Percentiles rank a stretch among this genome's conserved stretches.
Conservation (phyloP, 2,888 invertebrate genomes). For the Nemotelus pantherinus region DNA sequence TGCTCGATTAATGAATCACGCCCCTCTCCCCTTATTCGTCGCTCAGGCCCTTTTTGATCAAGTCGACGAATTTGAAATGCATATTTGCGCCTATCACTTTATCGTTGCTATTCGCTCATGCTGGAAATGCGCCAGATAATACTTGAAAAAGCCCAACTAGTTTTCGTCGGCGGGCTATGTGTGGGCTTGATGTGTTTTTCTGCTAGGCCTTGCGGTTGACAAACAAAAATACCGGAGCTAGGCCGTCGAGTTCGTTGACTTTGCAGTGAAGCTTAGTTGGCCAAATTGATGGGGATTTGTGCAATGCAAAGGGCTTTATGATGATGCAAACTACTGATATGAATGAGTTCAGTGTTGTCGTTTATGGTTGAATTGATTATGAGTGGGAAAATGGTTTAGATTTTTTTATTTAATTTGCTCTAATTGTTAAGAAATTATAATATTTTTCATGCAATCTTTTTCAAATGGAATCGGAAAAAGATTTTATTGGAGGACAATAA, state of each 20-base stretch:
- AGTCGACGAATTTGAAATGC: not conserved
- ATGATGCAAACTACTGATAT: not conserved
- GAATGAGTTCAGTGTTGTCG: not conserved
- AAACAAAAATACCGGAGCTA: not conserved
- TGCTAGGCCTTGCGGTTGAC: not conserved
- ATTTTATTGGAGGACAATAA: no score
- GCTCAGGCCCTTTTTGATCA: not conserved
- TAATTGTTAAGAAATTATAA: no score
- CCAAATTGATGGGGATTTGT: not conserved
- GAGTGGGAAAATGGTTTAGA: no score
- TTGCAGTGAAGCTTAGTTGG: not conserved
- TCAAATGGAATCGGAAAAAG: no score
- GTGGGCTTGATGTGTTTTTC: not conserved
- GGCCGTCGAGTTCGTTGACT: not conserved
- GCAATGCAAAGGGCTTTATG: not conserved
- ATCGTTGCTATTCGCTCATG: not conserved
- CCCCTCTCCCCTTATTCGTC: not conserved
- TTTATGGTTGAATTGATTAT: no score
- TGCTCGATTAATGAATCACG: not conserved
- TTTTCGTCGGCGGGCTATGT: not conserved
- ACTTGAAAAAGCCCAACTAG: not conserved
- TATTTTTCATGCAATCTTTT: no score
- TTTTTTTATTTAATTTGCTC: no score
- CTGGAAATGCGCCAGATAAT: not conserved
- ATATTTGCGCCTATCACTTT: conserved; percentile 24